Percentiles rank a stretch among this genome's conserved stretches.
These are phyloP conservation scores for Melipona quadrifasciata DNA, from an alignment of 1,140 invertebrate genomes.

Conservation along the genomic window DNA sequence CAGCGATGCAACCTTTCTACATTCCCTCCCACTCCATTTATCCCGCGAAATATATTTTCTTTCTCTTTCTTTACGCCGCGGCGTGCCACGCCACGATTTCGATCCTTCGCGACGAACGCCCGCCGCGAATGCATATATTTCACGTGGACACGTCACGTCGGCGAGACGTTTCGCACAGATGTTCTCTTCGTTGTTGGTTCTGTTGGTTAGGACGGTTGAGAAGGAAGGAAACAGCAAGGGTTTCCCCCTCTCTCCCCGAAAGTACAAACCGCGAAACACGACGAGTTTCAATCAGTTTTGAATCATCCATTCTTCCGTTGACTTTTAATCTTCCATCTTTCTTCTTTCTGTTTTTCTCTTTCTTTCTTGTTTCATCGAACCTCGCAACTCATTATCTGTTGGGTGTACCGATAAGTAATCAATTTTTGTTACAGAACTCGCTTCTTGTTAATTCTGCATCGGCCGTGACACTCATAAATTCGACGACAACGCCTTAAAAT, in stretches of 20 bases:
- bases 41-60: background rate
- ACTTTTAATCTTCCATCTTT: background rate
- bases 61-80: background rate
- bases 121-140: background rate
- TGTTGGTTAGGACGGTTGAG: background rate
- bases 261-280: background rate
- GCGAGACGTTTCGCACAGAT: background rate
- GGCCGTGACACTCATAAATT: too few species aligned
- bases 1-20: background rate
- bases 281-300: background rate
- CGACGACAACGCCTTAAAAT: too few species aligned
- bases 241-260: background rate
- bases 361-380: too few species aligned
- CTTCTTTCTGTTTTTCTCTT: too few species aligned
- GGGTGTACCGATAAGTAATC: too few species aligned
- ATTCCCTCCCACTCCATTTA: background rate
- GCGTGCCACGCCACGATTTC: background rate
- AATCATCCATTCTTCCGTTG: background rate
- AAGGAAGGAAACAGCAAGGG: too few species aligned
- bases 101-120: background rate
- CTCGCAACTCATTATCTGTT: too few species aligned
- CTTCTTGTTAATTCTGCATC: too few species aligned
- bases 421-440: too few species aligned
- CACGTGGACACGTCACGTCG: background rate
- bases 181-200: background rate